Evolutionary conservation across 2,797 vertebrate species (phyloP), one percentile per base, ranked within the genome.

Genomic region (Onychomys arenicola): DNA sequence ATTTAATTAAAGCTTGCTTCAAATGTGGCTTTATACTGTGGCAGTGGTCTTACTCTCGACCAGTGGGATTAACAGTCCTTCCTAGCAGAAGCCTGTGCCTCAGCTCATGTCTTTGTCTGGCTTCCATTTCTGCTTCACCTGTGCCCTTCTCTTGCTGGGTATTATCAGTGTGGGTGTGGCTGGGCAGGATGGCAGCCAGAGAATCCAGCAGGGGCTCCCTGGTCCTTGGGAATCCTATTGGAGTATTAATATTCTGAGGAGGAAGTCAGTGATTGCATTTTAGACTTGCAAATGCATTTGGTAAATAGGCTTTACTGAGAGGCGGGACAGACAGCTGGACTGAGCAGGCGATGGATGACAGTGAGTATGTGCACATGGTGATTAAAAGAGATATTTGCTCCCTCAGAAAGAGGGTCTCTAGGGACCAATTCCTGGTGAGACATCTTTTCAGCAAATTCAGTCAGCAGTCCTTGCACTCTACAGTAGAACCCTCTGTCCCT

Each of bases 251-350:
- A 97, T 96, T 96, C 96, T 67, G 52, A 86, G 90, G 97, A 98
- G 97, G 98, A 98, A 98, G 96, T 93, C 52, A 96, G 96, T 97
- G 98, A 98, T 98, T 98, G 97, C 97, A 97, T 95, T 98, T 98
- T 98, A 98, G 97, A 98, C 98, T 98, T 98, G 98, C 98, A 98
- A 98, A 98, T 98, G 95, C 94, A 4, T 96, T 98, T 94, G 95
- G 97, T 97, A 98, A 98, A 98, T 94, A 97, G 97, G 95, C 86
- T 94, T 97, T 21, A 91, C 96, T 92, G 69, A 90, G 96, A 98
- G 98, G 78, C 86, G 97, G 98, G 97, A 82, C 1, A 96, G 93
- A 98, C 80, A 96, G 95, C 98, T 97, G 97, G 97, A 97, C 97
- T 76, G 94, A 96, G 97, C 17, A 63, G 92, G 95, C 61, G 19